Conservation (phyloP, 2,113 vertebrate genomes). For the Sebastes schlegelii region DNA sequence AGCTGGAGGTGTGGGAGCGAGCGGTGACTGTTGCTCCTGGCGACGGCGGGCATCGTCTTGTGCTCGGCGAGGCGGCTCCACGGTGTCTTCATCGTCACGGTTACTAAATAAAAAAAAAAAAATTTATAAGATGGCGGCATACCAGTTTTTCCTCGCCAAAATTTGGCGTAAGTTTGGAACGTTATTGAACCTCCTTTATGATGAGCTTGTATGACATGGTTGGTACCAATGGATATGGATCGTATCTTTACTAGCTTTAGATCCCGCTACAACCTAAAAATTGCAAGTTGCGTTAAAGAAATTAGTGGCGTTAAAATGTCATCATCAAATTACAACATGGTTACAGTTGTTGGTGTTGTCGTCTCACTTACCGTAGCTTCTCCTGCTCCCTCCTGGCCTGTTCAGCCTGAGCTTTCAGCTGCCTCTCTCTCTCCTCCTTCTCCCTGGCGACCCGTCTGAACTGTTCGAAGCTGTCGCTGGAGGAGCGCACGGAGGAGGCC, state of each 20-base stretch:
- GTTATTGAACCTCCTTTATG: too few species aligned
- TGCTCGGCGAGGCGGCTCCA: slow-evolving; percentile 61
- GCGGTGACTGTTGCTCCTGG: slow-evolving; percentile 80
- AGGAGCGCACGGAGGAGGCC: slow-evolving; percentile 88
- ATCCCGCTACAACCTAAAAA: too few species aligned
- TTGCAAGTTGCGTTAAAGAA: too few species aligned
- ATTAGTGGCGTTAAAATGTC: too few species aligned
- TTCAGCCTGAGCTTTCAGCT: slow-evolving; percentile 90
- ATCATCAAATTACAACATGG: too few species aligned
- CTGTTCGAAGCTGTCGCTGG: slow-evolving; percentile 94
- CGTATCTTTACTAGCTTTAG: too few species aligned
- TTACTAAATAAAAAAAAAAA: slow-evolving; percentile 62
- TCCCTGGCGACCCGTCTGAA: slow-evolving; percentile 90
- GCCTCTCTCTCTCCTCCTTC: slow-evolving; percentile 93
- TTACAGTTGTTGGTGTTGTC: too few species aligned
- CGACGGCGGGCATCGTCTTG: slow-evolving; percentile 80
- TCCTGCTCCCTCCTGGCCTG: slow-evolving; percentile 87
- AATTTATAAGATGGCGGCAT: too few species aligned
- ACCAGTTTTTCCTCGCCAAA: too few species aligned
- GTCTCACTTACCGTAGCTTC: slow-evolving; percentile 85
- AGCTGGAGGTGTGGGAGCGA: slow-evolving; percentile 68
- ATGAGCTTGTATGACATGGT: too few species aligned
- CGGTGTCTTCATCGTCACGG: slow-evolving; percentile 89
- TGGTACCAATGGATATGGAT: too few species aligned
- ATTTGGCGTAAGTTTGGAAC: too few species aligned